phyloP scores from a whole-genome alignment of 2,888 invertebrate genomes.

The Girardia tigrina region DNA sequence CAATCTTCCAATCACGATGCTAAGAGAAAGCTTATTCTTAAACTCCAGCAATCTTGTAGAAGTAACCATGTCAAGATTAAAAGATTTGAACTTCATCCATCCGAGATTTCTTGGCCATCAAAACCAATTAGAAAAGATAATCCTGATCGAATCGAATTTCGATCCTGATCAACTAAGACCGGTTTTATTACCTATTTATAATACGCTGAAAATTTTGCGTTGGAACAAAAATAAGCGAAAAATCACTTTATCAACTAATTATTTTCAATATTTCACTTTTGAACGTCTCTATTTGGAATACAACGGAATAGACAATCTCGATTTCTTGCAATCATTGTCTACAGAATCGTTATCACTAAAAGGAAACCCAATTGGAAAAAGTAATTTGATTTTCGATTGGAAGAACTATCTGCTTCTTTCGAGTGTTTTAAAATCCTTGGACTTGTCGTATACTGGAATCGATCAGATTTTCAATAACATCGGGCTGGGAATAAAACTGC shows the following conservation, averaged over 20 bases:
- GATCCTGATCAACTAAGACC: not conserved
- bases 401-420: not conserved
- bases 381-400: not conserved
- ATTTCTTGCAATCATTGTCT: not conserved
- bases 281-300: not conserved
- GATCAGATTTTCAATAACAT: too few relatives aligned
- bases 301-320: not conserved
- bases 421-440: not conserved
- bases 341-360: not conserved
- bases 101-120: constrained; percentile 14
- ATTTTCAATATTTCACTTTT: not conserved
- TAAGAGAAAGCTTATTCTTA: not conserved
- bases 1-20: not conserved
- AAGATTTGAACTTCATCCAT: not conserved
- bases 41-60: not conserved
- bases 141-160: not conserved
- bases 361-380: constrained; percentile 9
- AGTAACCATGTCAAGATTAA: not conserved
- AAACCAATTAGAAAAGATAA: not conserved
- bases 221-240: not conserved
- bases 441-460: not conserved
- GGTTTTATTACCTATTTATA: not conserved
- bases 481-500: not conserved
- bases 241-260: not conserved
- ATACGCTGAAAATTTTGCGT: not conserved